phyloP scores from a whole-genome alignment of 2,113 vertebrate genomes.

The Macquaria ambigua region DNA sequence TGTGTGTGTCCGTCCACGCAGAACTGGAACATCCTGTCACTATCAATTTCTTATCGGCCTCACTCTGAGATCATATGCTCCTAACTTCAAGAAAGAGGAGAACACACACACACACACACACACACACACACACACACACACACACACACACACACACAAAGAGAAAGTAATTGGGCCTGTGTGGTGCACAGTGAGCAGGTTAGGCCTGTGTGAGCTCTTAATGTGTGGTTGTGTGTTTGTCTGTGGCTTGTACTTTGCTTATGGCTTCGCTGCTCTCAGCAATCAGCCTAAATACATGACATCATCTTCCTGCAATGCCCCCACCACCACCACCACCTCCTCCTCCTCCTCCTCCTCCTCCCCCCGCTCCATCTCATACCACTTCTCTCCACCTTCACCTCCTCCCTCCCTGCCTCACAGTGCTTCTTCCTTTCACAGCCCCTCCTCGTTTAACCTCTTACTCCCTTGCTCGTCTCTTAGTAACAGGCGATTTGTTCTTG shows the following conservation, averaged over 20 bases:
- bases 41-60: conserved; percentile 64
- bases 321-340: conserved; percentile 1
- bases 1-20: conserved; percentile 3
- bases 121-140: conserved; percentile 45
- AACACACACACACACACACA: conserved; percentile 14
- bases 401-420: conserved; percentile 59
- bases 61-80: conserved; percentile 52
- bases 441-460: conserved; percentile 68
- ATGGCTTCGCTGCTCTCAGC: conserved; percentile 72
- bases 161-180: conserved; percentile 39
- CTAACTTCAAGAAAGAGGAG: conserved; percentile 44
- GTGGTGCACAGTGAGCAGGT: conserved; percentile 55
- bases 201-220: conserved; percentile 66
- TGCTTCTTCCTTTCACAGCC: conserved; percentile 54
- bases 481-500: conserved; percentile 64
- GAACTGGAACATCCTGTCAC: conserved; percentile 64
- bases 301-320: conserved; percentile 78
- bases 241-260: conserved; percentile 72
- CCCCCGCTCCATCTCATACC: conserved; percentile 57
- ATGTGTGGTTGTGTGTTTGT: conserved; percentile 69
- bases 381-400: conserved; percentile 64
- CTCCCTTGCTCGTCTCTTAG: conserved; percentile 60
- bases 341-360: not conserved
- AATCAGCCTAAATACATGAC: conserved; percentile 82
- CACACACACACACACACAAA: conserved; percentile 25